phyloP scores from a whole-genome alignment of 2,888 invertebrate species.

The Tribolium freemani region DNA sequence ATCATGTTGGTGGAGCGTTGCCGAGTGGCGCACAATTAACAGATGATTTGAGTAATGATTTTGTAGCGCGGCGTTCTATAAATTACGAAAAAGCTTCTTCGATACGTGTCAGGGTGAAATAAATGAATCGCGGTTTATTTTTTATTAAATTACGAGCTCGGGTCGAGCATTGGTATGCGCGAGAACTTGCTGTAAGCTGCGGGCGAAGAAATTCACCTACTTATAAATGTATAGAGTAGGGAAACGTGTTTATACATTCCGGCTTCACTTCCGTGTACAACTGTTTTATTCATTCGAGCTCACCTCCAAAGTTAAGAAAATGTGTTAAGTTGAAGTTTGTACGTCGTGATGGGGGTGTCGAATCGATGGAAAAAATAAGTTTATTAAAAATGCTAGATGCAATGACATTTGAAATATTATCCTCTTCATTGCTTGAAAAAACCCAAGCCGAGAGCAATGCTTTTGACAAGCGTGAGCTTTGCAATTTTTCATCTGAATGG shows the following conservation, averaged over 20 bases:
- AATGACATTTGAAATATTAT: constrained; percentile 7
- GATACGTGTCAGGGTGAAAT: neutral
- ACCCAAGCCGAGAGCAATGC: constrained; percentile 5
- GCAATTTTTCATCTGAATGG: constrained; percentile 24
- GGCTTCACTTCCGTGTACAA: constrained; percentile 25
- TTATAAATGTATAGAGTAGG: constrained; percentile 35
- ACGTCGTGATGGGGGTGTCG: neutral
- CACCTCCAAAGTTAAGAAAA: constrained; percentile 31
- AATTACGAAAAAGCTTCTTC: constrained; percentile 25
- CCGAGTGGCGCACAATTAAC: constrained; percentile 48
- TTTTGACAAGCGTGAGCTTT: constrained; percentile 20
- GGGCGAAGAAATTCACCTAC: constrained; percentile 22
- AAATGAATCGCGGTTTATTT: constrained; percentile 16
- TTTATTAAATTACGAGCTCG: constrained; percentile 23
- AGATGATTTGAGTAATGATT: constrained; percentile 50
- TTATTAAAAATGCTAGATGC: neutral
- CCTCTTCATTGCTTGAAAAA: constrained; percentile 4
- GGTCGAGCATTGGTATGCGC: constrained; percentile 20
- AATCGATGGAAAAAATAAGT: neutral
- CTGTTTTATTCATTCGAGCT: constrained; percentile 33
- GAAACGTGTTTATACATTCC: constrained; percentile 32
- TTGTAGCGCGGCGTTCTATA: constrained; percentile 13
- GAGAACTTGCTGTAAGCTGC: constrained; percentile 7
- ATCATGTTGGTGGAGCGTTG: constrained; percentile 42
- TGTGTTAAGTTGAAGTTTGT: constrained; percentile 1